phyloP scores from a whole-genome alignment of 2,113 vertebrate species.

The Cervus canadensis region DNA sequence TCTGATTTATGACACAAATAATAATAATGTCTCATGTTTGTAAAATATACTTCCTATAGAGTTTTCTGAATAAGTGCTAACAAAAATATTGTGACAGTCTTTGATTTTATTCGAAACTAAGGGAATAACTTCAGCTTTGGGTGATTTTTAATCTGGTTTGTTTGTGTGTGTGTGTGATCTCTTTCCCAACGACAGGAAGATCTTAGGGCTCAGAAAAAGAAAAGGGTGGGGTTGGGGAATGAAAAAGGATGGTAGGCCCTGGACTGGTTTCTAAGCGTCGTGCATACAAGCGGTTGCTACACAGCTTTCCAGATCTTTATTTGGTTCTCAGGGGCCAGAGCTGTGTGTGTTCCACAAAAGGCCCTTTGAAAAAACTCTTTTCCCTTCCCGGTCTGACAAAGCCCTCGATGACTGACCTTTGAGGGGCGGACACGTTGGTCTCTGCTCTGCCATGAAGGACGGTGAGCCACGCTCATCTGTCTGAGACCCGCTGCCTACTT shows the following conservation, averaged over 20 bases:
- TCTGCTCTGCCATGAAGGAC: background rate
- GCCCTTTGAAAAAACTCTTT: constrained; percentile 65
- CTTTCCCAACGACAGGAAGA: background rate
- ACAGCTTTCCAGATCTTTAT: constrained; percentile 43
- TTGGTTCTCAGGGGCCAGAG: constrained; percentile 59
- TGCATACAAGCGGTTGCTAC: background rate
- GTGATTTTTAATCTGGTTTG: background rate
- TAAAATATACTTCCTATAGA: background rate
- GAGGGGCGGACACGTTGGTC: background rate
- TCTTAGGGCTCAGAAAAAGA: background rate
- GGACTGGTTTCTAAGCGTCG: background rate
- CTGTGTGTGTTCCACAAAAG: constrained; percentile 51
- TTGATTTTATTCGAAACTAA: constrained; percentile 8
- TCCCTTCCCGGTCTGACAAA: constrained; percentile 46
- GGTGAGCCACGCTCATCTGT: constrained; percentile 4
- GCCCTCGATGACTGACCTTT: constrained; percentile 10
- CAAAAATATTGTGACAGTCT: background rate
- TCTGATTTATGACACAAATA: background rate
- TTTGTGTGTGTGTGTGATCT: background rate
- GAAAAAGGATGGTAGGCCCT: background rate
- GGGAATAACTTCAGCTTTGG: background rate
- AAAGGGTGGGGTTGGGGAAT: background rate
- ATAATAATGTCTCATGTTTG: background rate
- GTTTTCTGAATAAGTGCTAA: background rate
- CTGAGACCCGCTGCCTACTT: constrained; percentile 35